Evolutionary conservation across 2,888 invertebrate genomes (phyloP).

Genomic region (Drosophila fulvimacula): DNA sequence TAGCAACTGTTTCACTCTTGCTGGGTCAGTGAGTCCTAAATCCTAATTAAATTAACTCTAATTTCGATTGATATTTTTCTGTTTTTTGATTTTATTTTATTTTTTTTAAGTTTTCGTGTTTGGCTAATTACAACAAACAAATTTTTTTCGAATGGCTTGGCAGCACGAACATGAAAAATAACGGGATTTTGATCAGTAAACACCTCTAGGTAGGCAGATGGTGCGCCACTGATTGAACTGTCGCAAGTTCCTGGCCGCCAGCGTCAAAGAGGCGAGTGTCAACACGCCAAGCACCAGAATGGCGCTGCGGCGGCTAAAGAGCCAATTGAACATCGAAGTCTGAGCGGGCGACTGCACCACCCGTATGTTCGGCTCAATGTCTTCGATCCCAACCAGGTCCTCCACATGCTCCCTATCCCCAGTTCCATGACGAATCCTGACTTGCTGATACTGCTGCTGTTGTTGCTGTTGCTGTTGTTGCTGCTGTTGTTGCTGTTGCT

Average conservation of each 20-base stretch:
- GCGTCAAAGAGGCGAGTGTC: not conserved
- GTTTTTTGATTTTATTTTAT: not conserved
- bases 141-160: not conserved
- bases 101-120: not conserved
- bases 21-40: too few species aligned
- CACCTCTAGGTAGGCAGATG: too few species aligned
- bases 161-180: not conserved
- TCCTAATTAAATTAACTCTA: too few species aligned
- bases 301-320: not conserved
- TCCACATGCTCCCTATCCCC: not conserved
- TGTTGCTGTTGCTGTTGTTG: not conserved
- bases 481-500: too few species aligned
- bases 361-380: not conserved
- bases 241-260: not conserved
- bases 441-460: not conserved
- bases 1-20: too few species aligned
- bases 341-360: too few species aligned
- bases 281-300: not conserved
- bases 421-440: too few species aligned
- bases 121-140: not conserved
- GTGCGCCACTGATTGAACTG: too few species aligned
- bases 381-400: accelerated
- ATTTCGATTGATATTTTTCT: too few species aligned
- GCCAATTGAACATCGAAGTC: not conserved
- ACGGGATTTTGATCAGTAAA: not conserved